Percentiles rank a stretch among this genome's conserved stretches.
Evolutionary conservation across 2,113 vertebrate species (phyloP).

Genomic region (Lepisosteus osseus): DNA sequence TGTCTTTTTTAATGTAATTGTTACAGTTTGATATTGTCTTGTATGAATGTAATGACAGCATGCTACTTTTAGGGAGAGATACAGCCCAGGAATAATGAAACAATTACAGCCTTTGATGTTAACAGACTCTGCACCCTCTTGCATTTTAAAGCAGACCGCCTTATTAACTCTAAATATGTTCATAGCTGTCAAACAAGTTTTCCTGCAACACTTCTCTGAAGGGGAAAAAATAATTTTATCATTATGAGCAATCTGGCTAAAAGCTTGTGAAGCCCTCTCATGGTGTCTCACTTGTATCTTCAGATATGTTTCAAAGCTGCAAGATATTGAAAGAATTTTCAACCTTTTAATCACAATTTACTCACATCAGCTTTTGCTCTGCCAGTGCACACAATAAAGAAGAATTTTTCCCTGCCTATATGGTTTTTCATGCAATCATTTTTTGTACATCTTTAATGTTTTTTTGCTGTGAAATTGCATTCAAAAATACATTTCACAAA

Average conservation of each 20-base stretch:
- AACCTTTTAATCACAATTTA: constrained; percentile 31
- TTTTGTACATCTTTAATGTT: not conserved
- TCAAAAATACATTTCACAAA: constrained; percentile 20
- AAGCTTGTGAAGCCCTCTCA: constrained; percentile 47
- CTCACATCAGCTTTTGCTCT: constrained; percentile 35
- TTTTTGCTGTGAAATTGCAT: constrained; percentile 14
- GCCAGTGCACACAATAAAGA: constrained; percentile 48
- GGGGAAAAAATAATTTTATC: constrained; percentile 52
- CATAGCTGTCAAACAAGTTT: constrained; percentile 52
- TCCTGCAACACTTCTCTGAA: constrained; percentile 40
- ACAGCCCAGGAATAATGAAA: constrained; percentile 36
- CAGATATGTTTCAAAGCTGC: not conserved
- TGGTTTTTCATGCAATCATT: constrained; percentile 11
- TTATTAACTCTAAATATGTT: constrained; percentile 50
- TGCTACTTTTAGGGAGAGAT: constrained; percentile 35
- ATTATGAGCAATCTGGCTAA: constrained; percentile 39
- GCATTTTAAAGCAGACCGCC: constrained; percentile 45
- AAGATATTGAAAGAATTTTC: not conserved
- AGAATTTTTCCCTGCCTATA: constrained; percentile 30
- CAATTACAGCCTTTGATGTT: constrained; percentile 49
- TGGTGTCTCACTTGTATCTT: not conserved
- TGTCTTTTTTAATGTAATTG: not conserved
- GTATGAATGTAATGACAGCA: constrained; percentile 29
- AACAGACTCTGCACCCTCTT: constrained; percentile 40
- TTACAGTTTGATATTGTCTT: constrained; percentile 11